Percentiles rank a stretch among this genome's conserved stretches.
Evolutionary conservation across 2,797 vertebrate species (phyloP).

Genomic region (Labroides dimidiatus): DNA sequence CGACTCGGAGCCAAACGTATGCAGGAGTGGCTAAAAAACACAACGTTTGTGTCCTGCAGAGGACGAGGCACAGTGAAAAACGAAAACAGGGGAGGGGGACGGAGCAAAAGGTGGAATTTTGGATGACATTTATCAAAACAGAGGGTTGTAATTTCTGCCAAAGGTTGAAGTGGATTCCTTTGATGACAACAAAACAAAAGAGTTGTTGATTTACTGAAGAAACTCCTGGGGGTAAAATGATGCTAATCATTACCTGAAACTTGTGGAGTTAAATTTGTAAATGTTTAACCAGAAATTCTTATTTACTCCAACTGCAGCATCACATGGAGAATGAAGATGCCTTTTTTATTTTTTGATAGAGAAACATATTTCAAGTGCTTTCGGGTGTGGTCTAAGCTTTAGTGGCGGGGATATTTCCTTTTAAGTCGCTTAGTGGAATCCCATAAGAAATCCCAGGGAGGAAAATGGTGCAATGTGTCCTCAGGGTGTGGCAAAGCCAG

Average conservation of each 20-base stretch:
- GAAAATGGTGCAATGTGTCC: constrained; percentile 18
- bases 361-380: constrained; percentile 17
- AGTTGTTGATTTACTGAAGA: not conserved
- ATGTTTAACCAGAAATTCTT: not conserved
- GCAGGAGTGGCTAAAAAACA: not conserved
- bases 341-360: not conserved
- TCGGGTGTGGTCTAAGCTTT: not conserved
- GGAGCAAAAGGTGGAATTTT: constrained; percentile 4
- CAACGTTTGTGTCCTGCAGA: not conserved
- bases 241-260: not conserved
- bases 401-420: constrained; percentile 7
- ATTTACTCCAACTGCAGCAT: not conserved
- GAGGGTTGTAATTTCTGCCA: not conserved
- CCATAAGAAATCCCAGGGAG: not conserved
- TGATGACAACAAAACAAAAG: too few species aligned
- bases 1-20: not conserved
- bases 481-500: constrained; percentile 45
- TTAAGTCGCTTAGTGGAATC: constrained; percentile 3
- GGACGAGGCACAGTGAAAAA: not conserved
- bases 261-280: not conserved
- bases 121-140: not conserved
- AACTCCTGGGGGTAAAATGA: not conserved
- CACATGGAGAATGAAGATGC: not conserved
- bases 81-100: not conserved
- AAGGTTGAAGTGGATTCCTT: too few species aligned